These are phyloP conservation scores for Lacerta bilineata DNA, from an alignment of 2,797 vertebrate genomes.

Conservation along the genomic window DNA sequence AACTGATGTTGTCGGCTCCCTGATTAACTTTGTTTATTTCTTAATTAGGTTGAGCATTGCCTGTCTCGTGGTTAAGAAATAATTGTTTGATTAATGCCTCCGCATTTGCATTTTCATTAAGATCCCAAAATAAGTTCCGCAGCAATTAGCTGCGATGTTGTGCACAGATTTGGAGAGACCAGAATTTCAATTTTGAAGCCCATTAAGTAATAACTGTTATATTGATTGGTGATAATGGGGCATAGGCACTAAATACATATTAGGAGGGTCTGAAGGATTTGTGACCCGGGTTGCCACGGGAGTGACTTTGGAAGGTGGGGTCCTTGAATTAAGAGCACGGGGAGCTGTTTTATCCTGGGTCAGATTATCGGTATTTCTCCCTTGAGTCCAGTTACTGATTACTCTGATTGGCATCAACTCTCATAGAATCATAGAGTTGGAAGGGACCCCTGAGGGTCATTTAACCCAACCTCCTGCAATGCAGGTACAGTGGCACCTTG, in stretches of 20 bases:
- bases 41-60: slow-evolving; percentile 77
- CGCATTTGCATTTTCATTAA: slow-evolving; percentile 80
- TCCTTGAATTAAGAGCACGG: not conserved
- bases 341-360: not conserved
- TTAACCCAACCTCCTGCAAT: too few species aligned
- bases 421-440: too few species aligned
- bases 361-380: not conserved
- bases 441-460: too few species aligned
- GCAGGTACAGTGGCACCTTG: too few species aligned
- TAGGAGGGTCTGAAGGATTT: slow-evolving; percentile 46
- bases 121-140: slow-evolving; percentile 60
- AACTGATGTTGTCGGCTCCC: slow-evolving; percentile 71
- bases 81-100: slow-evolving; percentile 80
- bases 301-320: not conserved
- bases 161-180: slow-evolving; percentile 56
- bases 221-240: slow-evolving; percentile 79
- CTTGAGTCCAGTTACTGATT: not conserved
- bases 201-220: slow-evolving; percentile 76
- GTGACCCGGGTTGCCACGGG: not conserved
- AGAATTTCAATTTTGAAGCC: slow-evolving; percentile 68
- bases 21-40: slow-evolving; percentile 83
- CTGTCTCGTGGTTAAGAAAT: slow-evolving; percentile 74
- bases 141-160: slow-evolving; percentile 70
- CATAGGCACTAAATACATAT: slow-evolving; percentile 57
- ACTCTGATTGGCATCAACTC: too few species aligned